Evolutionary conservation across 2,797 vertebrate genomes (phyloP), one percentile per base, ranked within the genome.

Genomic region (Trachurus trachurus): DNA sequence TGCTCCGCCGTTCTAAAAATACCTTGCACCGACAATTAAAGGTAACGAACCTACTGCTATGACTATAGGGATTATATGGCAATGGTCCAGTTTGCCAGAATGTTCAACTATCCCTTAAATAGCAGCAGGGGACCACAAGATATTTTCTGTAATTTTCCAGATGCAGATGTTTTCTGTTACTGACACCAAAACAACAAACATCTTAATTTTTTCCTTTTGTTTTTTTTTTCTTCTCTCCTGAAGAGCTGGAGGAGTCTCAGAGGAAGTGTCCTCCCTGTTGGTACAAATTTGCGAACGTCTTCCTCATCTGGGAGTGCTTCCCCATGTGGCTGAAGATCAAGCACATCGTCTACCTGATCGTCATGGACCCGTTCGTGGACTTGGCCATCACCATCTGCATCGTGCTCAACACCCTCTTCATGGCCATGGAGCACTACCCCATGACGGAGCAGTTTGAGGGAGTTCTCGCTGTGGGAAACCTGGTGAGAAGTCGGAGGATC

Each of bases 351-450:
- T 98, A 99, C 88, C 76, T 98, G 71, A 97, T 99, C 21, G 98
- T 99, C 71, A 99, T 99, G 97, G 98, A 99, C 89, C 98, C 98
- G 0, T 99, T 99, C 58, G 98, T 99, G 62, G 98, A 99, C 87
- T 88, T 99, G 89, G 97, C 98, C 92, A 99, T 99, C 90, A 99
- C 98, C 87, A 99, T 99, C 93, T 99, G 98, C 79, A 99, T 99
- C 16, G 98, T 99, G 75, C 96, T 99, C 81, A 99, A 99, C 90
- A 99, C 98, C 0, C 84, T 99, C 57, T 99, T 99, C 89, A 99
- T 99, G 98, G 98, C 98, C 2, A 98, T 99, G 98, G 98, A 99
- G 85, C 98, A 99, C 85, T 98, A 99, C 74, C 98, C 98, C 4
- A 99, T 99, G 98, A 97, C 98, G 0, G 16, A 62, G 0, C 75